Evolutionary conservation across 2,113 vertebrate species (phyloP).

Genomic region (Tonatia bakeri): DNA sequence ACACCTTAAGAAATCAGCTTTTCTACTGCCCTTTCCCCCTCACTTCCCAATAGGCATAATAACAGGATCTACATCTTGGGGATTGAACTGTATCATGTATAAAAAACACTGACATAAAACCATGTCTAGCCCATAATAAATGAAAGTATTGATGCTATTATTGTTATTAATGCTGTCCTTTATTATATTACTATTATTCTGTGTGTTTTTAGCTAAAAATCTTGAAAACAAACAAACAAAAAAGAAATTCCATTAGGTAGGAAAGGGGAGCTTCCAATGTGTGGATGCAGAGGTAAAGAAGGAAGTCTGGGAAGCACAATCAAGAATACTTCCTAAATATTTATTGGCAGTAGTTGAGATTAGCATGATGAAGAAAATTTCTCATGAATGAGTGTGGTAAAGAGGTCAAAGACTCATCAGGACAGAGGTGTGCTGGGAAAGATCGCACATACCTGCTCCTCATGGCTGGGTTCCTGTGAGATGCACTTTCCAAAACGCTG

Average conservation of each 20-base stretch:
- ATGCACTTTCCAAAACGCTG: neutral
- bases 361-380: neutral
- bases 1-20: neutral
- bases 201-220: neutral
- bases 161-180: neutral
- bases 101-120: neutral
- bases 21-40: neutral
- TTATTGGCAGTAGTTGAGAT: neutral
- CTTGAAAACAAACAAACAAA: neutral
- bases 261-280: neutral
- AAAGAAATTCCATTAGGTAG: neutral
- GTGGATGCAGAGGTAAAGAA: neutral
- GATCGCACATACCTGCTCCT: neutral
- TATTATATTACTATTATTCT: neutral
- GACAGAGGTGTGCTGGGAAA: neutral
- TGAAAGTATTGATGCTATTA: neutral
- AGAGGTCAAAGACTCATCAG: neutral
- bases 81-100: neutral
- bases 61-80: neutral
- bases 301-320: neutral
- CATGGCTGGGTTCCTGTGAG: neutral
- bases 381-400: neutral
- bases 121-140: neutral
- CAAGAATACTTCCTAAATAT: neutral
- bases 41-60: neutral